A percentile compares a stretch with the other conserved stretches of the same genome.
Evolutionary conservation across 2,888 invertebrate genomes (phyloP).

Genomic region (Tetragonisca angustula): DNA sequence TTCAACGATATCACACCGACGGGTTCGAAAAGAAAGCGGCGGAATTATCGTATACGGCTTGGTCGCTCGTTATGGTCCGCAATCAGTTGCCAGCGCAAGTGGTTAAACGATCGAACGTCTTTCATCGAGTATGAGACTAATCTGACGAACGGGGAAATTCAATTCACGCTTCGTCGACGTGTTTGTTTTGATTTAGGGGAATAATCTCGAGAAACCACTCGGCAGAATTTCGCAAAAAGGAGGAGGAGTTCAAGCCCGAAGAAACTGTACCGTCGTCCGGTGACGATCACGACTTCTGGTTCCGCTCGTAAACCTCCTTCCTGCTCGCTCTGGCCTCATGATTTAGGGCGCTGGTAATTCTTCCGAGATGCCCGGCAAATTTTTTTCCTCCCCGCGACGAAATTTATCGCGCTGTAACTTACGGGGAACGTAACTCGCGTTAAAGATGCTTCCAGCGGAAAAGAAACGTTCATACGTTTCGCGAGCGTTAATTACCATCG

Average conservation of each 20-base stretch:
- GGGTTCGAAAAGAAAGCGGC: no score
- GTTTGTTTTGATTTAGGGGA: not conserved
- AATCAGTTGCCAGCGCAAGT: no score
- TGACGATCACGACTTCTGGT: not conserved
- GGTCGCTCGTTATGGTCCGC: no score
- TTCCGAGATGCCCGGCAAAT: constrained; percentile 47
- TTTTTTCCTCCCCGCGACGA: constrained; percentile 19
- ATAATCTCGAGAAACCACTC: not conserved
- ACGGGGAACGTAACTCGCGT: constrained; percentile 44
- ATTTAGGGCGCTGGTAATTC: constrained; percentile 55
- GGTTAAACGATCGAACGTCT: no score
- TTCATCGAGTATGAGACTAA: no score
- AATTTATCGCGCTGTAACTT: constrained; percentile 61
- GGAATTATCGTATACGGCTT: no score
- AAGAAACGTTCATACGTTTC: constrained; percentile 46
- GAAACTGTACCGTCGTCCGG: not conserved
- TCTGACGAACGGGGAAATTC: no score
- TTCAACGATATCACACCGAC: no score
- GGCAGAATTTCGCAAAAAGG: not conserved
- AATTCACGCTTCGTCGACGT: no score
- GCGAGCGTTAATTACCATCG: constrained; percentile 43
- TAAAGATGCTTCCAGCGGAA: constrained; percentile 49
- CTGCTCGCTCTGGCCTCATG: constrained; percentile 25
- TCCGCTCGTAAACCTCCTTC: constrained; percentile 10
- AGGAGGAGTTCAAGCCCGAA: not conserved